phyloP scores from a whole-genome alignment of 2,888 invertebrate genomes.

The Esperia sulphurella region DNA sequence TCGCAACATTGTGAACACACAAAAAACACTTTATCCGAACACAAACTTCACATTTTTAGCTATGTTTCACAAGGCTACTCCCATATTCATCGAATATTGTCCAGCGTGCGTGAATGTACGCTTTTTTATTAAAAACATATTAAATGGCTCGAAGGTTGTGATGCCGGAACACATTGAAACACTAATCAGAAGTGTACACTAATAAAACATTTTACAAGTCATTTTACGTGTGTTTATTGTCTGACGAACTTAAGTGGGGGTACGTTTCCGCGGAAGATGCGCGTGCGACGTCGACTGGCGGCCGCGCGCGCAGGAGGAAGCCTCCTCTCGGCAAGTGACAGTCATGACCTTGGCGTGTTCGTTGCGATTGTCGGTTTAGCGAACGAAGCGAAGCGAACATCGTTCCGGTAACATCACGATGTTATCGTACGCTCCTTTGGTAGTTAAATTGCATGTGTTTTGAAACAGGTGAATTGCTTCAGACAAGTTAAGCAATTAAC shows the following conservation, averaged over 20 bases:
- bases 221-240: slow-evolving; percentile 1
- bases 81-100: background rate
- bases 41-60: slow-evolving; percentile 1
- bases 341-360: slow-evolving; percentile 53
- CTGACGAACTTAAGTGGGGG: slow-evolving; percentile 9
- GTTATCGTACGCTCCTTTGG: background rate
- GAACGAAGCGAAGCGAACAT: background rate
- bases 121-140: slow-evolving; percentile 6
- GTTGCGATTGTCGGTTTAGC: slow-evolving; percentile 26
- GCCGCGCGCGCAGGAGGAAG: slow-evolving; percentile 39
- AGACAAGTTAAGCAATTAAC: background rate
- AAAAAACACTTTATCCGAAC: background rate
- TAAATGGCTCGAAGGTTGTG: slow-evolving; percentile 3
- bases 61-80: background rate
- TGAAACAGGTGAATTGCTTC: background rate
- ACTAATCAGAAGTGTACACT: slow-evolving; percentile 3
- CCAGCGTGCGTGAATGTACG: background rate
- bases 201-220: background rate
- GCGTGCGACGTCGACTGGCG: slow-evolving; percentile 32
- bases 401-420: slow-evolving; percentile 1
- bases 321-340: slow-evolving; percentile 49
- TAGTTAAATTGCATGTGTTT: background rate
- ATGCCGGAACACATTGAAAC: background rate
- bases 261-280: slow-evolving; percentile 25
- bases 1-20: slow-evolving; percentile 44